Base-by-base conservation (phyloP, 2,797 vertebrate species). In the Pempheris klunzingeri region DNA sequence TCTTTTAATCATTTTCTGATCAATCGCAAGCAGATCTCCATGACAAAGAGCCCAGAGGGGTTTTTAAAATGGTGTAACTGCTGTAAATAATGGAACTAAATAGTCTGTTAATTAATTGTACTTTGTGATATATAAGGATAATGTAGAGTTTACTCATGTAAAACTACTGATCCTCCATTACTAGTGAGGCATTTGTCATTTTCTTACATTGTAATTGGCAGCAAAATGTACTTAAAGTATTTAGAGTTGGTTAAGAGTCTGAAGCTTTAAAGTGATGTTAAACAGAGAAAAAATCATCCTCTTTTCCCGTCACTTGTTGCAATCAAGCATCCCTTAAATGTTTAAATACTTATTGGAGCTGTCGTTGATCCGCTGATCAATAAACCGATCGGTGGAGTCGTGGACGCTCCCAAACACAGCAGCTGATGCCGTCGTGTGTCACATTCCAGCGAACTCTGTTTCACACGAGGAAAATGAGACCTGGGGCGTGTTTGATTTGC, bases 401-500 rank as follows among this genome's bases (percentile, higher is more conserved):
- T 61, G 58, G 34, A 30, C 41, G 12, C 26, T 62, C 59, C 62
- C 55, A 62, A 15, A 6, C 13, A 11, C 44, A 24, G 52, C 44
- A 15, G 58, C 64, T 62, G 34, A 46, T 12, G 34, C 65, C 64
- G 34, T 55, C 64, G 34, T 55, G 47, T 18, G 66, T 77, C 67
- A 76, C 89, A 89, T 92, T 90, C 87, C 87, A 70, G 36, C 72
- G 82, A 84, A 87, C 47, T 66, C 69, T 18, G 72, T 60, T 59
- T 77, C 71, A 66, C 63, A 58, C 44, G 63, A 73, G 46, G 78
- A 72, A 78, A 87, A 88, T 83, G 52, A 80, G 75, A 80, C 77
- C 66, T 10, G 44, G 74, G 88, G 80, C 50, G 47, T 55, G 70
- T 92, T 87, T 83, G 82, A 93, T 93, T 93, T 93, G 92, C 92